Base-by-base conservation (phyloP, 2,113 vertebrate species). In the Rhinogobius similis region DNA sequence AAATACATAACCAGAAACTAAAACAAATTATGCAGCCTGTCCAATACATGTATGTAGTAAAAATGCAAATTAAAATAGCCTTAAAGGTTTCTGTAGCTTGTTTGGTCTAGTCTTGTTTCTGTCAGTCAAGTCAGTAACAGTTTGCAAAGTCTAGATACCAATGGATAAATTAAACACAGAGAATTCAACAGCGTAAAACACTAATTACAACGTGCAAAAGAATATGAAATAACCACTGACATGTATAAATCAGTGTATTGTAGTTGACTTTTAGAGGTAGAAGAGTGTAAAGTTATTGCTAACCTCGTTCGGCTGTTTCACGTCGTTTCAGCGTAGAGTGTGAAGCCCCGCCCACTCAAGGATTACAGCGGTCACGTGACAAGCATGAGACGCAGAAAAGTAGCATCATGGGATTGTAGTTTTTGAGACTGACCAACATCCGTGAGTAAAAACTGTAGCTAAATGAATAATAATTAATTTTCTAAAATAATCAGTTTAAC, bases 371-470 rank as follows among this genome's bases (percentile, higher is more conserved):
- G 58, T 38, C 8, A 63, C 13, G 13, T 38, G 24, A n/a, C 18
- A 26, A 26, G 12, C 1, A 16, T 24, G 36, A 4, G 1, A n/a
- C 1, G 10, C 43, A 43, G 0, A 27, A 73, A 78, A 84, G 80
- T 82, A 77, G 73, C 0, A 27, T 48, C 18, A 41, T 65, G 73
- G 65, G 68, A 82, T 2, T 43, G 20, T 44, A 55, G 61, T 13
- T 32, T 56, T 9, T 3, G 10, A 32, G 10, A 20, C 6, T 18
- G 21, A 55, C 38, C 18, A 58, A 29, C 20, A 6, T 48, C 7
- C 7, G 2, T 48, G 46, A 48, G 5, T 50, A 20, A 50, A n/a
- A n/a, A 21, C n/a, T n/a, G 1, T 4, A 50, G 20, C 20, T 21
- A n/a, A 50, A 46, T 46, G 5, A 46, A 46, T 44, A 18, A 44